phyloP scores from a whole-genome alignment of 2,888 invertebrate genomes.

The Laspeyria flexula region DNA sequence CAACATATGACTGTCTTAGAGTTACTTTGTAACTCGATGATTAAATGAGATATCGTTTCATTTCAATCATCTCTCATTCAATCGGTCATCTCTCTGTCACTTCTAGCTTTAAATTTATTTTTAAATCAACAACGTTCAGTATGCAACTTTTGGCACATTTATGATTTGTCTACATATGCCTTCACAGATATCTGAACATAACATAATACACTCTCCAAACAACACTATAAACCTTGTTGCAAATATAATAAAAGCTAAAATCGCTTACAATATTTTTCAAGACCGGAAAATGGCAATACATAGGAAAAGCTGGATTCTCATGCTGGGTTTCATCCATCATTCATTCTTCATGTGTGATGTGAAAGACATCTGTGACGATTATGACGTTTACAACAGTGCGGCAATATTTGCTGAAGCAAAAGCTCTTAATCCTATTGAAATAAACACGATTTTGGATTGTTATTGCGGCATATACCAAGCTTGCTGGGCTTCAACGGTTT shows the following conservation, averaged over 20 bases:
- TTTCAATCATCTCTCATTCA: too few species aligned
- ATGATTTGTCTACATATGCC: slow-evolving; percentile 64
- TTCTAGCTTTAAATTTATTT: slow-evolving; percentile 38
- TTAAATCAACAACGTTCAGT: slow-evolving; percentile 68
- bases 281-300: slow-evolving; percentile 38
- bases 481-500: slow-evolving; percentile 59
- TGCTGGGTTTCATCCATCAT: slow-evolving; percentile 79
- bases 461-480: slow-evolving; percentile 47
- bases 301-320: slow-evolving; percentile 73
- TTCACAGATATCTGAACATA: slow-evolving; percentile 61
- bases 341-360: slow-evolving; percentile 73
- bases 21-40: too few species aligned
- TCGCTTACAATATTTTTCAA: slow-evolving; percentile 17
- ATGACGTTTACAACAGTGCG: slow-evolving; percentile 66
- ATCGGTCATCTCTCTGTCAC: too few species aligned
- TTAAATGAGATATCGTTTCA: too few species aligned
- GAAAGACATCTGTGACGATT: slow-evolving; percentile 80
- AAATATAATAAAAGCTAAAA: slow-evolving; percentile 41
- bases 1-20: too few species aligned
- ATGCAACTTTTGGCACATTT: slow-evolving; percentile 78
- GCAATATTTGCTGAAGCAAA: slow-evolving; percentile 38
- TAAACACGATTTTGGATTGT: slow-evolving; percentile 65
- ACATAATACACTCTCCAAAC: slow-evolving; percentile 17
- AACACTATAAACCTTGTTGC: not conserved
- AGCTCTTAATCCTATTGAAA: slow-evolving; percentile 53